phyloP scores from a whole-genome alignment of 2,113 vertebrate species.

The Puma concolor region DNA sequence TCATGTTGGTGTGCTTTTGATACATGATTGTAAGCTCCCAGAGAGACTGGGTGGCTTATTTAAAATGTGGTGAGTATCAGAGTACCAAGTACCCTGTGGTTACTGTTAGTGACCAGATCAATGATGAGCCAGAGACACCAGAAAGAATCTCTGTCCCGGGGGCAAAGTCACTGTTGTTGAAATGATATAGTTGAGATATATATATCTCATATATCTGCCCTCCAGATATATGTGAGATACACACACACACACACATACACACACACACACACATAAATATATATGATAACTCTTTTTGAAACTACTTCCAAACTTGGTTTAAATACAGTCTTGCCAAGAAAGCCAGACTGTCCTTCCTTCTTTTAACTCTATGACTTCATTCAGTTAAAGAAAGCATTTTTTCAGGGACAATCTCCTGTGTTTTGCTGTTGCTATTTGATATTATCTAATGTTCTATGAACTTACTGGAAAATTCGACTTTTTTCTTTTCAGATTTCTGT shows the following conservation, averaged over 20 bases:
- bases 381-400: conserved; percentile 37
- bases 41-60: background rate
- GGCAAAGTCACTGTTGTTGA: background rate
- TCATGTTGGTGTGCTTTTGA: background rate
- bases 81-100: background rate
- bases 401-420: background rate
- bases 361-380: conserved; percentile 64
- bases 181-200: background rate
- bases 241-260: no score
- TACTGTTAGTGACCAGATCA: background rate
- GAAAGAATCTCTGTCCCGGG: background rate
- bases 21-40: background rate
- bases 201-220: background rate
- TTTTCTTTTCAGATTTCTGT: conserved; percentile 34
- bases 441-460: conserved; percentile 49
- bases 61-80: background rate
- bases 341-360: conserved; percentile 47
- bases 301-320: conserved; percentile 67
- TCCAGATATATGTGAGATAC: no score
- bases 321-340: conserved; percentile 57
- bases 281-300: conserved; percentile 50
- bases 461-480: conserved; percentile 55
- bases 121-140: background rate
- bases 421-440: conserved; percentile 33
- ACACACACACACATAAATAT: no score